Evolutionary conservation across 92 coral and sea anemone species (phyloP).

Genomic region (Scolanthus callimorphus): DNA sequence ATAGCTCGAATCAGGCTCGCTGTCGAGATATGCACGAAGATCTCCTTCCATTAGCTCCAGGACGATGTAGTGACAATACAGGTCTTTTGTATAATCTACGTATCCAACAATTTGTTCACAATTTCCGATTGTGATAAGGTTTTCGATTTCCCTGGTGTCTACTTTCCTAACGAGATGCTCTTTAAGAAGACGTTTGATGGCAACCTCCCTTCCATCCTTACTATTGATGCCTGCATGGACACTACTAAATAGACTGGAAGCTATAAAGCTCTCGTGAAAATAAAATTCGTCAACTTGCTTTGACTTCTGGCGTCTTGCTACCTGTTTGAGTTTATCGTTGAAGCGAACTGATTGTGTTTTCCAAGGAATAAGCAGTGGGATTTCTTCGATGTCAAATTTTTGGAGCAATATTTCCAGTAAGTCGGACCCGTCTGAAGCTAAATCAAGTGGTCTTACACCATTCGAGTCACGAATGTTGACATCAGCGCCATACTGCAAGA

Average conservation of each 20-base stretch:
- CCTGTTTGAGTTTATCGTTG: too few species aligned
- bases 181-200: conserved; percentile 44
- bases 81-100: conserved; percentile 10
- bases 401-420: conserved; percentile 4
- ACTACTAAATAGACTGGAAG: conserved; percentile 34
- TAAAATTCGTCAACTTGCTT: conserved; percentile 7
- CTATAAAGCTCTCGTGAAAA: conserved; percentile 27
- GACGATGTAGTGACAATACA: conserved; percentile 31
- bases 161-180: conserved; percentile 22
- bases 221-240: too few species aligned
- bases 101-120: conserved; percentile 43
- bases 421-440: conserved; percentile 4
- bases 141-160: conserved; percentile 34
- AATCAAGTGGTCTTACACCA: neutral
- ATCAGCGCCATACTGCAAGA: conserved; percentile 2
- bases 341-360: neutral
- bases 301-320: conserved; percentile 33
- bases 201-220: conserved; percentile 60
- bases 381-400: neutral
- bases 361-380: conserved; percentile 14
- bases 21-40: conserved; percentile 27
- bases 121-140: conserved; percentile 27
- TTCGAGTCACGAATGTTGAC: neutral
- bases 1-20: neutral
- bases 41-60: conserved; percentile 59